Conservation (phyloP, 2,888 invertebrate species). For the Rapana venosa region DNA sequence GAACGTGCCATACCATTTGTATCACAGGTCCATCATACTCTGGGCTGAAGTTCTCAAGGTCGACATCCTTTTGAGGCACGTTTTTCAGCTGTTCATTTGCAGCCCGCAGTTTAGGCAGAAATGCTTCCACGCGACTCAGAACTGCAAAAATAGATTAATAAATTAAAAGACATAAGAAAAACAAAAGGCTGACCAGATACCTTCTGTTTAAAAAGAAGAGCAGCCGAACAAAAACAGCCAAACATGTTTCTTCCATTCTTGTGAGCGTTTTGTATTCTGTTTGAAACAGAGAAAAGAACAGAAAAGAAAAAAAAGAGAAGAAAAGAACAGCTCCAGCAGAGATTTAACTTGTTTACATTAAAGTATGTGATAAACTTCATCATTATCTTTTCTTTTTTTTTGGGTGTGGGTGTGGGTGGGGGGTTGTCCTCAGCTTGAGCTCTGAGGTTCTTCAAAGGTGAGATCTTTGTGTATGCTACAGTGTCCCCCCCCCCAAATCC, state of each 20-base stretch:
- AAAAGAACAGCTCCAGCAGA: too few relatives aligned
- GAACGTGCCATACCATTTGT: neutral
- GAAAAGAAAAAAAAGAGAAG: neutral
- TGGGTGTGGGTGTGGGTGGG: too few relatives aligned
- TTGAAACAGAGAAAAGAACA: neutral
- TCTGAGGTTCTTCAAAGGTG: too few relatives aligned
- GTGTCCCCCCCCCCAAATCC: too few relatives aligned
- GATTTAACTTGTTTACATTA: too few relatives aligned
- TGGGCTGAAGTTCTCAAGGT: neutral
- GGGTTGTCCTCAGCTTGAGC: too few relatives aligned
- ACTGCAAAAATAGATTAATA: slow-evolving; percentile 1
- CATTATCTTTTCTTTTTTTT: too few relatives aligned
- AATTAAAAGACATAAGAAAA: neutral
- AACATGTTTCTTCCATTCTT: neutral
- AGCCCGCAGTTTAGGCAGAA: neutral
- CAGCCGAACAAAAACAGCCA: neutral
- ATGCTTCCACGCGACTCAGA: neutral
- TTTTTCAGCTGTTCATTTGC: slow-evolving; percentile 19
- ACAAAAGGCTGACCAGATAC: neutral
- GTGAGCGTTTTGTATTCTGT: neutral
- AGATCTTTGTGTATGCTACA: too few relatives aligned
- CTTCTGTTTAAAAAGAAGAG: neutral
- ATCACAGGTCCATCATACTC: slow-evolving; percentile 26
- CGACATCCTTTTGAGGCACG: neutral
- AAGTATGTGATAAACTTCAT: too few relatives aligned